Evolutionary conservation across 2,797 vertebrate genomes (phyloP).

Genomic region (Paramormyrops hopkinsi): DNA sequence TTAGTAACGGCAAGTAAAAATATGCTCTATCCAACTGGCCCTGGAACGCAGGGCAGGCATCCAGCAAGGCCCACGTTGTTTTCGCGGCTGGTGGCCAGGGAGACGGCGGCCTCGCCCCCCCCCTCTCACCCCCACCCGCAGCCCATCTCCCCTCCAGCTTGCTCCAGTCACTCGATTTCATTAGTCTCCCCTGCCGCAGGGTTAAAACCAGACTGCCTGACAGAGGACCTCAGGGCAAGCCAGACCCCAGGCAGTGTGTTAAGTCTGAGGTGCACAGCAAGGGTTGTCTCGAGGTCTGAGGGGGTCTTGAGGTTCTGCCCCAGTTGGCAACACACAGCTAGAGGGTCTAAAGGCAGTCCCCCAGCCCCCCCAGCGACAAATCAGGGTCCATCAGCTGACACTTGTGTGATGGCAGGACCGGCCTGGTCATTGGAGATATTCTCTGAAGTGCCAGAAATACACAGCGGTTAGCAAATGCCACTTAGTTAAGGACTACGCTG

Average conservation of each 20-base stretch:
- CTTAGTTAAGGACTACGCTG: background rate
- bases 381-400: background rate
- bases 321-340: background rate
- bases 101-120: conserved; percentile 29
- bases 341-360: background rate
- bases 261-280: background rate
- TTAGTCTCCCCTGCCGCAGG: background rate
- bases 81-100: conserved; percentile 26
- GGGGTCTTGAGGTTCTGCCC: background rate
- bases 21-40: conserved; percentile 71
- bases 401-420: background rate
- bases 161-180: background rate
- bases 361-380: background rate
- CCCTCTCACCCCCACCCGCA: background rate
- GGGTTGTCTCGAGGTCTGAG: background rate
- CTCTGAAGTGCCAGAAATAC: background rate
- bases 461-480: background rate
- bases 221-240: background rate
- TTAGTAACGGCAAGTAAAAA: conserved; percentile 64
- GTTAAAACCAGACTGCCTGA: background rate
- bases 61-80: conserved; percentile 63
- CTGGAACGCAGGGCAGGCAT: conserved; percentile 81
- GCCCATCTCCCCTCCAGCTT: background rate
- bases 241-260: background rate
- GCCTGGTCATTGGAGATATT: background rate